A percentile compares a stretch with the other conserved stretches of the same genome.
These are phyloP conservation scores for Campaea margaritaria DNA, from an alignment of 2,888 invertebrate species.

Conservation along the genomic window DNA sequence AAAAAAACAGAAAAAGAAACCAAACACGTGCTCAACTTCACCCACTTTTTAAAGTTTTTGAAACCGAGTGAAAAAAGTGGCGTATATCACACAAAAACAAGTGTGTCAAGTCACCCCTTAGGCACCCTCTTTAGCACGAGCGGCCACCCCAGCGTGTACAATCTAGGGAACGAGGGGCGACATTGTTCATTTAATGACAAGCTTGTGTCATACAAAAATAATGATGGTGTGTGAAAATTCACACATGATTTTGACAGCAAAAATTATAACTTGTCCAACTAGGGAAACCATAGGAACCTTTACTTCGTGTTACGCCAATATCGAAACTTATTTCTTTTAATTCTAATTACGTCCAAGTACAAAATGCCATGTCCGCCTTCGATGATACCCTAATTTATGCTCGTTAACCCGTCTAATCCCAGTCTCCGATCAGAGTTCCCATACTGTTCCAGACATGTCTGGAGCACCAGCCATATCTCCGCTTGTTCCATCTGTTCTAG, in stretches of 20 bases:
- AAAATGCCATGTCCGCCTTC: too few species aligned
- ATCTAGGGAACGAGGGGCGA: slow-evolving; percentile 20
- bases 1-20: slow-evolving; percentile 4
- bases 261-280: background rate
- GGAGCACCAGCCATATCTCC: too few species aligned
- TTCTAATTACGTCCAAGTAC: too few species aligned
- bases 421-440: background rate
- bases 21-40: slow-evolving; percentile 17
- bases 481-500: background rate
- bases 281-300: background rate
- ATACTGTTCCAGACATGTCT: too few species aligned
- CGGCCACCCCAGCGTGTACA: slow-evolving; percentile 23
- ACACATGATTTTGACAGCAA: background rate
- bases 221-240: slow-evolving; percentile 2
- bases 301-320: background rate
- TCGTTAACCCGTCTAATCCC: too few species aligned
- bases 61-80: slow-evolving; percentile 22
- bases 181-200: slow-evolving; percentile 36
- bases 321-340: too few species aligned
- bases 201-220: slow-evolving; percentile 13
- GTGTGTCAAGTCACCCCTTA: slow-evolving; percentile 31
- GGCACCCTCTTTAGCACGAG: slow-evolving; percentile 18
- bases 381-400: background rate
- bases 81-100: slow-evolving; percentile 27
- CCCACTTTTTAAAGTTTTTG: slow-evolving; percentile 21